A percentile compares a stretch with the other conserved stretches of the same genome.
phyloP scores from a whole-genome alignment of 2,797 vertebrate species.

The Scleropages formosus region DNA sequence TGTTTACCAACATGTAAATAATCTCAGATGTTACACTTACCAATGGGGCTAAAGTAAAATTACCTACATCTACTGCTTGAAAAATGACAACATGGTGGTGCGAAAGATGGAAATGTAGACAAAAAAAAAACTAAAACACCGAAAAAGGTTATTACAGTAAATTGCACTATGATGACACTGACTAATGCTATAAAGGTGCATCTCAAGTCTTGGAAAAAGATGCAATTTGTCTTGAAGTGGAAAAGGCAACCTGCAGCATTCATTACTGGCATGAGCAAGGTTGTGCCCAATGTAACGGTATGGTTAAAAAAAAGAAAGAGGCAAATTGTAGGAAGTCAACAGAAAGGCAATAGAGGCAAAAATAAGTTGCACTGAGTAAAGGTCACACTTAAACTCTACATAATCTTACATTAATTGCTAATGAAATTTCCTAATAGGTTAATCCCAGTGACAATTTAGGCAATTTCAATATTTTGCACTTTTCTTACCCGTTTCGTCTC shows the following conservation, averaged over 20 bases:
- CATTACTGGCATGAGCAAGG: neutral
- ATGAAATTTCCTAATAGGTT: neutral
- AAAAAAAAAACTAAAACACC: no score
- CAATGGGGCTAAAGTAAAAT: no score
- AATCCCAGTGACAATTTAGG: conserved; percentile 9
- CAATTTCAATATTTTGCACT: neutral
- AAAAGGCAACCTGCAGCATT: conserved; percentile 18
- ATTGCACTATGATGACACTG: no score
- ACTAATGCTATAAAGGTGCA: neutral
- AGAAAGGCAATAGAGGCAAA: neutral
- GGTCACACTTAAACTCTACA: no score
- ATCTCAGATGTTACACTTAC: no score
- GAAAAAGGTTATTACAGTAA: no score
- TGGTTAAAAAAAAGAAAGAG: neutral
- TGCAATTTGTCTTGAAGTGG: conserved; percentile 5
- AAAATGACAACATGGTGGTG: no score
- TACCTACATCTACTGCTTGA: no score
- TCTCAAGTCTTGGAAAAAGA: neutral
- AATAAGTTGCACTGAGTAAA: neutral
- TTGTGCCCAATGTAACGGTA: neutral
- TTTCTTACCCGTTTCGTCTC: neutral
- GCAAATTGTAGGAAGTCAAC: conserved; percentile 5
- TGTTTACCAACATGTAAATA: no score
- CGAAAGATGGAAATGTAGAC: no score
- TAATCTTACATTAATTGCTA: neutral